A percentile compares a stretch with the other conserved stretches of the same genome.
Conservation (phyloP, 2,888 invertebrate species). For the Hemithea aestivaria region DNA sequence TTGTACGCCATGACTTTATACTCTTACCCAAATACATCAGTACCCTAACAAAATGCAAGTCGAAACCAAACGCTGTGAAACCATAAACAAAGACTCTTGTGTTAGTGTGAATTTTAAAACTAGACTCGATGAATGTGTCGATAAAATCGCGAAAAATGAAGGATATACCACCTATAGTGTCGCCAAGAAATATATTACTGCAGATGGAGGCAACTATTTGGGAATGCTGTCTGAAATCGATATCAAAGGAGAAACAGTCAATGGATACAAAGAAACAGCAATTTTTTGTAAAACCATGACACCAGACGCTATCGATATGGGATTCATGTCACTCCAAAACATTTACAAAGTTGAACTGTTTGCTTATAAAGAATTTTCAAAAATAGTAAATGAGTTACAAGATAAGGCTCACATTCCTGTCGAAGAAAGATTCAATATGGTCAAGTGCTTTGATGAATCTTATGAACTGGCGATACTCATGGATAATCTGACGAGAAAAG, state of each 20-base stretch:
- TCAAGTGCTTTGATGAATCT: slow-evolving; percentile 41
- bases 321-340: slow-evolving; percentile 27
- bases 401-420: slow-evolving; percentile 37
- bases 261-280: slow-evolving; percentile 39
- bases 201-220: slow-evolving; percentile 47
- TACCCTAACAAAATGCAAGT: slow-evolving; percentile 8
- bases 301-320: slow-evolving; percentile 21
- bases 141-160: slow-evolving; percentile 28
- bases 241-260: slow-evolving; percentile 39
- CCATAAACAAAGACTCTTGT: slow-evolving; percentile 1
- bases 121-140: slow-evolving; percentile 24
- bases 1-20: too few species aligned
- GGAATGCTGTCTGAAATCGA: slow-evolving; percentile 41
- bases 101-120: not conserved
- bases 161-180: slow-evolving; percentile 32
- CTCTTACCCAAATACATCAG: too few species aligned
- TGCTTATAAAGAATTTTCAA: slow-evolving; percentile 42
- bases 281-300: slow-evolving; percentile 45
- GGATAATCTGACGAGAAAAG: slow-evolving; percentile 45
- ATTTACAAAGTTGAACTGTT: slow-evolving; percentile 39
- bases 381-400: slow-evolving; percentile 42
- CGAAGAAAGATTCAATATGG: slow-evolving; percentile 39
- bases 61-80: slow-evolving; percentile 11
- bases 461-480: slow-evolving; percentile 40
- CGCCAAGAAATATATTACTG: slow-evolving; percentile 25